Percentiles rank a stretch among this genome's conserved stretches.
These are phyloP conservation scores for Syngnathus acus DNA, from an alignment of 2,797 vertebrate genomes.

Conservation along the genomic window DNA sequence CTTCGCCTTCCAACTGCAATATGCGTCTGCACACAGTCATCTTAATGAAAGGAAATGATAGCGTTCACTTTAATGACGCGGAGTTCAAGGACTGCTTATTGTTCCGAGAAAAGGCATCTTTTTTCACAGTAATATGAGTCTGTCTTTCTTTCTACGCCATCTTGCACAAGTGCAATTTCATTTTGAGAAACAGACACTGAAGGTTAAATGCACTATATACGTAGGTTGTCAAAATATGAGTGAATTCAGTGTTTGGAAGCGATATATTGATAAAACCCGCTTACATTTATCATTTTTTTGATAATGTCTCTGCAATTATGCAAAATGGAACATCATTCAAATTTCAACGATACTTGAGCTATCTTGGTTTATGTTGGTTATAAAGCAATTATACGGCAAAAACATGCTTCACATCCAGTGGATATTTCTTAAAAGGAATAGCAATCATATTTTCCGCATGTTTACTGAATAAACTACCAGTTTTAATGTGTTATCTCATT, in stretches of 20 bases:
- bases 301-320: slow-evolving; percentile 63
- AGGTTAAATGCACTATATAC: slow-evolving; percentile 64
- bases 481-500: slow-evolving; percentile 65
- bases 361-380: slow-evolving; percentile 50
- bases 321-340: slow-evolving; percentile 54
- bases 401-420: slow-evolving; percentile 39
- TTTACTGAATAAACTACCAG: slow-evolving; percentile 52
- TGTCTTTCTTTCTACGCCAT: slow-evolving; percentile 36
- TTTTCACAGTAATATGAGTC: slow-evolving; percentile 71
- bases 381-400: slow-evolving; percentile 35
- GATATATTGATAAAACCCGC: slow-evolving; percentile 59
- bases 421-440: slow-evolving; percentile 49
- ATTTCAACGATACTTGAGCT: slow-evolving; percentile 51
- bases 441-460: slow-evolving; percentile 58
- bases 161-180: slow-evolving; percentile 53
- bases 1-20: slow-evolving; percentile 68
- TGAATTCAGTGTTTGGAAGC: slow-evolving; percentile 48
- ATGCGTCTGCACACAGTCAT: slow-evolving; percentile 74
- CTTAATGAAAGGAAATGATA: slow-evolving; percentile 76
- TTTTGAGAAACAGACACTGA: slow-evolving; percentile 65
- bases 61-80: slow-evolving; percentile 72
- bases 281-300: slow-evolving; percentile 54
- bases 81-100: slow-evolving; percentile 74
- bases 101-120: slow-evolving; percentile 71
- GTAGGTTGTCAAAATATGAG: slow-evolving; percentile 64